These are phyloP conservation scores for Cochlearius cochlearius DNA, from an alignment of 2,113 vertebrate genomes.

Conservation along the genomic window DNA sequence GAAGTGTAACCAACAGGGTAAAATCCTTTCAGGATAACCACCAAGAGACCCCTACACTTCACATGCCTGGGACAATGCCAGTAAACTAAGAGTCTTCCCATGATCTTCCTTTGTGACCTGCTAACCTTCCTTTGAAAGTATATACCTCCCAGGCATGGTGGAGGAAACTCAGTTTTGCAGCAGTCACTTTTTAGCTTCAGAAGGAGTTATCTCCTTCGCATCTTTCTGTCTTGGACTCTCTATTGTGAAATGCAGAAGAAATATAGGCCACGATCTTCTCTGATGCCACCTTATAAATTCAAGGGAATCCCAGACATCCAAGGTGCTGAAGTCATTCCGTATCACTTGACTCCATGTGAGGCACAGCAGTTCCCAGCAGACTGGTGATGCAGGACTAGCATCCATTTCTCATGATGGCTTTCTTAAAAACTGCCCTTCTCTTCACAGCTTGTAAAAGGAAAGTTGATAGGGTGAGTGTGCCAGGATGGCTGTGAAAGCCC, in stretches of 20 bases:
- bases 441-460: conserved; percentile 43
- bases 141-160: neutral
- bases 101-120: neutral
- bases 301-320: neutral
- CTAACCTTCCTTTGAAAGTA: neutral
- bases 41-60: neutral
- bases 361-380: neutral
- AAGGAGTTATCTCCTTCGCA: neutral
- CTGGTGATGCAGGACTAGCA: neutral
- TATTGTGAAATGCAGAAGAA: neutral
- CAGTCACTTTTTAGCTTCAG: neutral
- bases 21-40: neutral
- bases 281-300: neutral
- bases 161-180: neutral
- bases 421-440: neutral
- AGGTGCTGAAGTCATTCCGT: neutral
- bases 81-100: neutral
- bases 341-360: neutral
- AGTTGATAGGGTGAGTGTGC: neutral
- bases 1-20: neutral
- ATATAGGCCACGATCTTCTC: neutral
- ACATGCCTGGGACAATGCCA: neutral
- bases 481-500: neutral
- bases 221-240: neutral
- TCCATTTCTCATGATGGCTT: neutral